Evolutionary conservation across 2,797 vertebrate genomes (phyloP), one percentile per base, ranked within the genome.

Genomic region (Siniperca undulata): DNA sequence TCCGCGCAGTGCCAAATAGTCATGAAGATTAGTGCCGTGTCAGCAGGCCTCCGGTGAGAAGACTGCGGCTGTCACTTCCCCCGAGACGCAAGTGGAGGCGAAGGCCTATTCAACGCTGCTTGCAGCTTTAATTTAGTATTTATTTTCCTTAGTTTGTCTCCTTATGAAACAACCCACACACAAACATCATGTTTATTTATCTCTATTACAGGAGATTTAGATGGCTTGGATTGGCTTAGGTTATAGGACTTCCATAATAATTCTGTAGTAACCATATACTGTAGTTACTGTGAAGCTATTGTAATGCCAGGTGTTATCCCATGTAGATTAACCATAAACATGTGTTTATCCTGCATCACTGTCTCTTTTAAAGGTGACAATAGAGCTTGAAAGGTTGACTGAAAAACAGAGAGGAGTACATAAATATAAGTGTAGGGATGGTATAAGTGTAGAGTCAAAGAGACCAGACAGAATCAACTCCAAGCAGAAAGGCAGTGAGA

Each of bases 401-500:
- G 24, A 53, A 36, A 76, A 56, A 67, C 22, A 53, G 3, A 66
- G 13, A 61, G 44, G 22, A 14, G 17, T 69, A 22, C 52, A 16
- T 24, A 40, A n/a, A 68, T 67, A 14, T 22, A 68, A 38, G 17
- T 42, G 11, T 12, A 40, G 1, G 17, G 22, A 34, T 40, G 7
- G 24, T 48, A 1, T 42, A 64, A 71, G 50, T 22, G 20, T 22
- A n/a, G 4, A 72, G 50, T 74, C 16, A 55, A 70, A 78, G 20
- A 66, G 24, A 67, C 24, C 34, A 68, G 38, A 74, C 12, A 48
- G 17, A 80, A 70, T 86, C 44, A 67, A 64, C 69, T 80, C 48
- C 19, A 68, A 55, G 66, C 61, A 84, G 60, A 82, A 82, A 88
- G 50, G 62, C 59, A 80, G 67, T 24, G 52, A 83, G 55, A 86